Base-by-base conservation (phyloP, 2,888 invertebrate genomes). In the Perithous albicinctus region DNA sequence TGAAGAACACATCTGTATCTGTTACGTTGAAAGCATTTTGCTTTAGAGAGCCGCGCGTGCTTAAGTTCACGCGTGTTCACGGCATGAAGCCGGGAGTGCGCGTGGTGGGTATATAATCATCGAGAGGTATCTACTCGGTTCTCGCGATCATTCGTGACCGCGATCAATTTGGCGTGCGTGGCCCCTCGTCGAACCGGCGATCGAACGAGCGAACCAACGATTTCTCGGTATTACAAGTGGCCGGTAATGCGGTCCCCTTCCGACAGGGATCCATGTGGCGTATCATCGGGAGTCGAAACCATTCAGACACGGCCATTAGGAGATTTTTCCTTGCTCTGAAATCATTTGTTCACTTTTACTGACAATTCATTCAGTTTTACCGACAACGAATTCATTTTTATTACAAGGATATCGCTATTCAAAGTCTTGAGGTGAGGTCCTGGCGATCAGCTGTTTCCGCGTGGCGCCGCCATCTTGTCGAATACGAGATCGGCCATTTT, bases 151-250 rank as follows among this genome's bases (percentile, higher is more conserved):
- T 78, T 81, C 74, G 77, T 72, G 80, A 81, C 66, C 48, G 63
- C 48, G 64, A 78, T 83, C 75, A 74, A 83, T 81, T 69, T 83
- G 54, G 66, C 64, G 78, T 61, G 81, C 70, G 78, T 78, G 54
- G 51, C 66, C 74, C 51, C 73, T 35, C 46, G 32, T 48, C 61
- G 51, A 51, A 35, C 41, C 32, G 10, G 15, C 51, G 61, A 32
- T 35, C 41, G 32, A 56, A 8, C 0, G 69, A 66, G 32, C 54
- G 63, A 48, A 12, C 51, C n/a, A n/a, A 23, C 56, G 59, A 54
- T 70, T 76, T 80, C 64, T 41, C 66, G 26, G 74, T 38, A 64
- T 29, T 32, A 10, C 29, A 29, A 8, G 12, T 41, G 8, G 48
- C 20, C 56, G 29, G n/a, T n/a, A n/a, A n/a, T 3, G 26, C 43